Conservation (phyloP, 2,888 invertebrate genomes). For the Philhelius pedissequus region DNA sequence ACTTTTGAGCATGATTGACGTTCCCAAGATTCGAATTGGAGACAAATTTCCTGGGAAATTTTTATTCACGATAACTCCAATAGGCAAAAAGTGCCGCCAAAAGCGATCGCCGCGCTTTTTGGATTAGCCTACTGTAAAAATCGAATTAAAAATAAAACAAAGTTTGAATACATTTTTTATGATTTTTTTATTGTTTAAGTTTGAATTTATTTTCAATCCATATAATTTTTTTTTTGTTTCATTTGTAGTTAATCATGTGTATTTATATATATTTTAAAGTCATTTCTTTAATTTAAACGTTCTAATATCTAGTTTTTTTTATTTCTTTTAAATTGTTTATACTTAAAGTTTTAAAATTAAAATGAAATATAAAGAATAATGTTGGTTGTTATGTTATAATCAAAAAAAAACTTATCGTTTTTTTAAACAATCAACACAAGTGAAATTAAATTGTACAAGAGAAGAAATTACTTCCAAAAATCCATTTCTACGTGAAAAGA, state of each 20-base stretch:
- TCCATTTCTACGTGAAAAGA: not conserved
- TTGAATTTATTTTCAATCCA: constrained; percentile 61
- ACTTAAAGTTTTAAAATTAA: constrained; percentile 58
- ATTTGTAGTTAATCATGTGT: constrained; percentile 63
- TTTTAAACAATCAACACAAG: constrained; percentile 16
- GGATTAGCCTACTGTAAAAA: too few species aligned
- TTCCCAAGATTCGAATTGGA: too few species aligned
- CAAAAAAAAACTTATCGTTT: constrained; percentile 38
- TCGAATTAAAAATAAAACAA: not conserved
- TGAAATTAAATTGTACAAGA: constrained; percentile 24
- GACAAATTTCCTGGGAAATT: too few species aligned
- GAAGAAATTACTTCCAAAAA: not conserved
- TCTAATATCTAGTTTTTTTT: constrained; percentile 57
- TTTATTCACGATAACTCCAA: too few species aligned
- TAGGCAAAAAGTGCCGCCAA: too few species aligned
- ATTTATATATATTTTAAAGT: constrained; percentile 68
- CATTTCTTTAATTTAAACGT: constrained; percentile 68
- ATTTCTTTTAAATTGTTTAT: constrained; percentile 49
- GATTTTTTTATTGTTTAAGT: constrained; percentile 67
- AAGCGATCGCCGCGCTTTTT: too few species aligned
- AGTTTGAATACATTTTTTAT: constrained; percentile 48
- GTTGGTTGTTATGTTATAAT: constrained; percentile 56
- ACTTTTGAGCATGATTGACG: too few species aligned
- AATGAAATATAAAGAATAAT: constrained; percentile 41
- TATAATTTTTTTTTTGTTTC: constrained; percentile 56